Conservation (phyloP, 2,797 vertebrate species). For the Propithecus deckenii region DNA sequence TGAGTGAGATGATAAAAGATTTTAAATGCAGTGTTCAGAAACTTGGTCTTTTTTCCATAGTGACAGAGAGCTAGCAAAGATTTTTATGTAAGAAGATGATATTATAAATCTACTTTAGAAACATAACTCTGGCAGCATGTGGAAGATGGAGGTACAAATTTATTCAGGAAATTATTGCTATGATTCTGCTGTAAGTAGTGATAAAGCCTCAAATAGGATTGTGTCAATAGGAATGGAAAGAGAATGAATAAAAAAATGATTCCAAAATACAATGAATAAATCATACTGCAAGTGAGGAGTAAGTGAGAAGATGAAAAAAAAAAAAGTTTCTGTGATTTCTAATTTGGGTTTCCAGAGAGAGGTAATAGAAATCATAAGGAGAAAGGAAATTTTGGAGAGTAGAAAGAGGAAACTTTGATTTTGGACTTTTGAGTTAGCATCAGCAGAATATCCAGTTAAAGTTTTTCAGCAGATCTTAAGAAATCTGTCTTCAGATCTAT, state of each 20-base stretch:
- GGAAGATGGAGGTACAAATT: neutral
- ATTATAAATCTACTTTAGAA: conserved; percentile 29
- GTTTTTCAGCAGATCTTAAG: neutral
- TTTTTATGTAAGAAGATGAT: neutral
- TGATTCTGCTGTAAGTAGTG: neutral
- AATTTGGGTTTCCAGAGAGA: neutral
- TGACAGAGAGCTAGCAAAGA: neutral
- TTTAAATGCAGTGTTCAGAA: neutral
- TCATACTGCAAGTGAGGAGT: neutral
- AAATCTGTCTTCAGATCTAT: neutral
- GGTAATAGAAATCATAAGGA: neutral
- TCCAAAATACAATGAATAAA: conserved; percentile 19
- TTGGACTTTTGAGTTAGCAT: neutral
- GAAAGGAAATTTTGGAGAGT: neutral
- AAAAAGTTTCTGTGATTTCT: neutral
- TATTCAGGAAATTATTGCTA: conserved; percentile 45
- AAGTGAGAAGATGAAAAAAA: neutral
- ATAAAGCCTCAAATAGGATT: neutral
- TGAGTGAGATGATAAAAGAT: neutral
- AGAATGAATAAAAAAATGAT: conserved; percentile 39
- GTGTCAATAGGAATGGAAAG: neutral
- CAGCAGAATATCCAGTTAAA: neutral
- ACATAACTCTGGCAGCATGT: neutral
- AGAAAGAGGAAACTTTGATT: neutral
- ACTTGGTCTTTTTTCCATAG: neutral